Evolutionary conservation across 2,888 invertebrate genomes (phyloP), one percentile per base, ranked within the genome.

Genomic region (Tillus elongatus): DNA sequence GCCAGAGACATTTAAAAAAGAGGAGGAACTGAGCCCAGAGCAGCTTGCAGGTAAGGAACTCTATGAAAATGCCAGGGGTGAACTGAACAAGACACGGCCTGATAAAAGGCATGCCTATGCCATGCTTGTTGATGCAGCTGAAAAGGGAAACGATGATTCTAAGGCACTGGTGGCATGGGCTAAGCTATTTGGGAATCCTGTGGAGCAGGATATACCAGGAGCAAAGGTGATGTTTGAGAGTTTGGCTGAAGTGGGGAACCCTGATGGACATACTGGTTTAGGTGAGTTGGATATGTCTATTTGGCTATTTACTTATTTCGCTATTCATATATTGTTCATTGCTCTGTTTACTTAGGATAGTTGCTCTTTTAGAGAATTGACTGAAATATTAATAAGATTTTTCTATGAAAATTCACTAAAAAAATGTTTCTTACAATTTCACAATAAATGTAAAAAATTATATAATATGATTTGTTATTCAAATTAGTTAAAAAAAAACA

Each of bases 151-250:
- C 60, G 63, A 69, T 1, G 80, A 83, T 32, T 89, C 96, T 0
- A 76, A 80, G 60, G 85, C 90, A 41, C 74, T 84, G 58, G 64
- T 95, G 3, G 93, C 92, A 1, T 92, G 93, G 87, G 86, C 85
- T 0, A 75, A 84, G 51, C 64, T 97, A 3, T 79, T 91, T 52
- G 96, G 96, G 0, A 85, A 75, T 56, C 84, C 76, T 41, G 68
- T 87, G 9, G 73, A 77, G 27, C 78, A 89, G 51, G 82, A 93
- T 61, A 69, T 91, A 40, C 70, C 78, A 4, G 75, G 75, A 37
- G 91, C 93, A 0, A 75, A 74, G 51, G 67, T 72, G 29, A 79
- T 83, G 46, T 93, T 96, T 56, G 74, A 79, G 41, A 75, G 76
- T 49, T 68, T 95, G 24, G 79, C 82, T 1, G 75, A 75, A 4